phyloP scores from a whole-genome alignment of 2,113 vertebrate genomes.

The Toxotes jaculatrix region DNA sequence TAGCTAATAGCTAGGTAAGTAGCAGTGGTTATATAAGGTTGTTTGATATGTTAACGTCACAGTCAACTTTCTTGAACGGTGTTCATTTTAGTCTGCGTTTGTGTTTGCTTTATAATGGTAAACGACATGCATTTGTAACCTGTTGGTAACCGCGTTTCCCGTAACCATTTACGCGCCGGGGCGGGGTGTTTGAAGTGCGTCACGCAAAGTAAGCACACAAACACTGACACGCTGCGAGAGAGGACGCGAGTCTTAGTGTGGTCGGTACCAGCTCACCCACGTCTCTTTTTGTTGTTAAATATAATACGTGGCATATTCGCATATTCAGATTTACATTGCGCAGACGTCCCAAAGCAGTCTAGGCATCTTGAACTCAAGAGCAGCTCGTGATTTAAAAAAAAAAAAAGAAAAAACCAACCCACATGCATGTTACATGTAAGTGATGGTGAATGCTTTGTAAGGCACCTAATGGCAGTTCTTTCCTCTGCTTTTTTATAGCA shows the following conservation, averaged over 20 bases:
- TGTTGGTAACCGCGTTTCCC: constrained; percentile 70
- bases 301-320: background rate
- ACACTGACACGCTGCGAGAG: background rate
- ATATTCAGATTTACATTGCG: background rate
- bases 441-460: background rate
- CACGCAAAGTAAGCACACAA: background rate
- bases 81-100: background rate
- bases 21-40: background rate
- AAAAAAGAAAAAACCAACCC: background rate
- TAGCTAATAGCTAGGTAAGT: background rate
- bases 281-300: accelerated
- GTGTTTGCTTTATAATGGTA: background rate
- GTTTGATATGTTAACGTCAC: background rate
- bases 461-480: background rate
- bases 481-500: too few species aligned
- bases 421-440: background rate
- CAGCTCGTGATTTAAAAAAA: background rate
- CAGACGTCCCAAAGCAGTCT: background rate
- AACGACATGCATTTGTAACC: constrained; percentile 57
- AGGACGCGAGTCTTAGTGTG: background rate
- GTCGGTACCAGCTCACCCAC: background rate
- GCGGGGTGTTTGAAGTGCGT: constrained; percentile 56
- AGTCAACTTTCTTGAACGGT: accelerated
- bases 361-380: background rate
- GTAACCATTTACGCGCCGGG: constrained; percentile 63